Percentiles rank a stretch among this genome's conserved stretches.
These are phyloP conservation scores for Nanorana parkeri DNA, from an alignment of 2,113 vertebrate species.

Conservation along the genomic window DNA sequence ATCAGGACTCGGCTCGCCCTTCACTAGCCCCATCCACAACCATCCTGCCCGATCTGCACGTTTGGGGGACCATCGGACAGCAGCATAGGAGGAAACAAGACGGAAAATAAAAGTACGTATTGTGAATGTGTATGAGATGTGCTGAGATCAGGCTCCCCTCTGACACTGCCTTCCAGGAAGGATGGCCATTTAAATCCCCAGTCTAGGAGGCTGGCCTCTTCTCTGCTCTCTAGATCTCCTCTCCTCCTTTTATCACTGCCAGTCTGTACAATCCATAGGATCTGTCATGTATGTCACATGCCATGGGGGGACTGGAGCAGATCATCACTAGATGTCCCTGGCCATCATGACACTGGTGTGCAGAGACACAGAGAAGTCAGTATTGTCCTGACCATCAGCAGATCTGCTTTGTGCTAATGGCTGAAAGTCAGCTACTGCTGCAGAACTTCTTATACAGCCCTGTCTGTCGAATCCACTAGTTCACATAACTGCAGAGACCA, in stretches of 20 bases:
- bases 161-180: slow-evolving; percentile 31
- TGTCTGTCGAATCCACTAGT: not conserved
- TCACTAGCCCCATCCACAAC: too few species aligned
- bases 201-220: not conserved
- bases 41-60: not conserved
- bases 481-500: not conserved
- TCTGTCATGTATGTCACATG: too few species aligned
- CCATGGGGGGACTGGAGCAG: too few species aligned
- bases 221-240: too few species aligned
- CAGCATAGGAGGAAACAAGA: slow-evolving; percentile 19
- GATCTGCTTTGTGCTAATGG: too few species aligned
- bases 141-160: not conserved
- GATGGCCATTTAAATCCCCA: too few species aligned
- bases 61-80: not conserved
- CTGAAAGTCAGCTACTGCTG: not conserved
- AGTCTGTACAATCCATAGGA: too few species aligned
- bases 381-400: too few species aligned
- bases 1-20: slow-evolving; percentile 42
- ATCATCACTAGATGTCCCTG: too few species aligned
- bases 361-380: too few species aligned
- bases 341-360: too few species aligned
- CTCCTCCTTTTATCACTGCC: too few species aligned
- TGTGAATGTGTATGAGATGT: not conserved
- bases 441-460: slow-evolving; percentile 4
- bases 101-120: slow-evolving; percentile 36